Evolutionary conservation across 2,888 invertebrate genomes (phyloP).

Genomic region (Conchocele bisecta): DNA sequence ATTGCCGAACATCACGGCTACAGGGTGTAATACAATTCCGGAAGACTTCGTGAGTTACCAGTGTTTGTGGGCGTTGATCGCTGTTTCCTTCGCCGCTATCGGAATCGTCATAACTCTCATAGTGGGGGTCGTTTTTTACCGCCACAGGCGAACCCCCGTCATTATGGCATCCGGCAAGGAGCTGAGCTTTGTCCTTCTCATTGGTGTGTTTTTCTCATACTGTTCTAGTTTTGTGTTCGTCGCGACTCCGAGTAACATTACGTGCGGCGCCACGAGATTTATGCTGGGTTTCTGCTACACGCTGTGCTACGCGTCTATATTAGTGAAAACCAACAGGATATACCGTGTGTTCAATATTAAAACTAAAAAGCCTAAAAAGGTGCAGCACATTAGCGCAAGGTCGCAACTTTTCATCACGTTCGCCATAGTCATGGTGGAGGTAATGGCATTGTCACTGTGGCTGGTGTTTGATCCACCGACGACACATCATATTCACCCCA

Average conservation of each 20-base stretch:
- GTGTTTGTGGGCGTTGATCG: constrained; percentile 83
- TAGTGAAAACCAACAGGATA: constrained; percentile 85
- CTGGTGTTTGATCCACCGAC: constrained; percentile 83
- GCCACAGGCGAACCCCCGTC: constrained; percentile 85
- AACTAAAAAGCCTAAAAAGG: constrained; percentile 79
- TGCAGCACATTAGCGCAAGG: constrained; percentile 81
- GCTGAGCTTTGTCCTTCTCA: constrained; percentile 84
- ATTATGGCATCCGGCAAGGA: constrained; percentile 86
- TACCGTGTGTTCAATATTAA: constrained; percentile 84
- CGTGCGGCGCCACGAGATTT: constrained; percentile 84
- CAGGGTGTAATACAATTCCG: constrained; percentile 82
- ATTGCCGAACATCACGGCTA: constrained; percentile 78
- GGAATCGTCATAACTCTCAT: constrained; percentile 83
- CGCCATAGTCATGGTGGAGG: constrained; percentile 83
- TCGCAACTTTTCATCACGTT: constrained; percentile 85
- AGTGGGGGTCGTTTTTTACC: constrained; percentile 84
- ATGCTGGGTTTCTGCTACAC: constrained; percentile 85
- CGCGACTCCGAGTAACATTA: constrained; percentile 83
- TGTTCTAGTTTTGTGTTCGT: constrained; percentile 85
- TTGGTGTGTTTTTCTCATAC: constrained; percentile 84
- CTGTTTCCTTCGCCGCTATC: constrained; percentile 80
- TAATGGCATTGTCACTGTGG: constrained; percentile 84
- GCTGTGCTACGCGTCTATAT: constrained; percentile 85
- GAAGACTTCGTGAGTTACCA: constrained; percentile 84
- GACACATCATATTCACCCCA: constrained; percentile 80